Base-by-base conservation (phyloP, 2,797 vertebrate genomes). In the Melanotaenia nigrans region DNA sequence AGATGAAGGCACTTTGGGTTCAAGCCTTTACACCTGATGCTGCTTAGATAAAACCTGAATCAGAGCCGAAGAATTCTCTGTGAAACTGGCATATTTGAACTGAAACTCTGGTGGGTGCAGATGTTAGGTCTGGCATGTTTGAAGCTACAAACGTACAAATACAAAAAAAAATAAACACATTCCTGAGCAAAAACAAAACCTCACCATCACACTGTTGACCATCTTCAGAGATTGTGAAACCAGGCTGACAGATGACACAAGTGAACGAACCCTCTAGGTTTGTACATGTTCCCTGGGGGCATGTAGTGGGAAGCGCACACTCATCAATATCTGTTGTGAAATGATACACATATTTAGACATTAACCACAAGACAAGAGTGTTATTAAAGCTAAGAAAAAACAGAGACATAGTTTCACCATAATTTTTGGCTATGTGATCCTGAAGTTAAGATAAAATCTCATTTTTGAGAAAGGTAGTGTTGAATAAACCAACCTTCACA, bases 231-330 rank as follows among this genome's bases (percentile, higher is more conserved):
- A 95, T 57, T 30, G 81, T 62, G 57, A 95, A 96, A 73, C 96
- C 95, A 0, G 90, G 64, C 2, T 92, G 87, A 71, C 95, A 97
- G 81, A 81, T 49, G 33, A 87, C 70, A 63, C 96, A 97, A 61
- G 89, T 89, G 74, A 94, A 97, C 63, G 96, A 97, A 69, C 96
- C 96, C 12, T 94, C 86, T 0, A 92, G 95, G 87, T 97, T 96
- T 75, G 93, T 92, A 81, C 96, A 98, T 69, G 94, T 94, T 88
- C 94, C 93, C 0, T 77, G 81, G 14, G 94, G 94, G 81, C 96
- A 98, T 35, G 87, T 85, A 82, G 13, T 75, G 61, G 89, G 82
- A 85, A 83, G 72, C 14, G 81, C 74, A 62, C 94, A 94, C 86
- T 94, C 94, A 73, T 95, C 87, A 42, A 94, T 89, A 88, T 95